Conservation (phyloP, 2,888 invertebrate species). For the Geophilus truncorum region DNA sequence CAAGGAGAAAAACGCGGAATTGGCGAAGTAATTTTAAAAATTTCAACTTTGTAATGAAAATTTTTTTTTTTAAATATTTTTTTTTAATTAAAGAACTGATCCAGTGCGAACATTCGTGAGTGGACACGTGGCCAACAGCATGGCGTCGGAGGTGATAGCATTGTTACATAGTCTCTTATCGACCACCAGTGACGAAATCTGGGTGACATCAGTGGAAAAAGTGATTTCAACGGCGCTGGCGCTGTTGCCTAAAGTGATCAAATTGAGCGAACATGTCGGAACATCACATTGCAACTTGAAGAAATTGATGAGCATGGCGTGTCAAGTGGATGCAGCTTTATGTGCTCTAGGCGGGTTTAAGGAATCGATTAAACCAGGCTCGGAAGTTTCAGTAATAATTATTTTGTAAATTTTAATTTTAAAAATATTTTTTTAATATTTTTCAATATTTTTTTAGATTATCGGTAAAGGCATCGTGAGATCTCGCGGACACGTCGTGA, state of each 20-base stretch:
- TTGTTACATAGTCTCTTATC: constrained; percentile 47
- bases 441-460: constrained; percentile 40
- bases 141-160: constrained; percentile 49
- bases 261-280: constrained; percentile 44
- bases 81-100: too few relatives aligned
- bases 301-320: constrained; percentile 43
- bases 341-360: constrained; percentile 49
- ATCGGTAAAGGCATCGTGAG: constrained; percentile 44
- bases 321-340: constrained; percentile 48
- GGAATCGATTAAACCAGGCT: constrained; percentile 49
- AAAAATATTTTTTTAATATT: not conserved
- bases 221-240: constrained; percentile 38
- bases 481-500: constrained; percentile 44
- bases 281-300: constrained; percentile 43
- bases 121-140: constrained; percentile 50
- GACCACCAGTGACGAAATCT: constrained; percentile 46
- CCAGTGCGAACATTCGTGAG: constrained; percentile 49
- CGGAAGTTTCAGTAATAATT: constrained; percentile 44
- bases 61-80: not conserved
- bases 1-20: constrained; percentile 47
- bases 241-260: constrained; percentile 43
- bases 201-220: constrained; percentile 47
- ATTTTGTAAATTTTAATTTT: not conserved
- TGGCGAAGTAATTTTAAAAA: constrained; percentile 43
- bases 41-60: not conserved